Evolutionary conservation across 2,797 vertebrate genomes (phyloP), one percentile per base, ranked within the genome.

Genomic region (Pseudotriccus pelzelni): DNA sequence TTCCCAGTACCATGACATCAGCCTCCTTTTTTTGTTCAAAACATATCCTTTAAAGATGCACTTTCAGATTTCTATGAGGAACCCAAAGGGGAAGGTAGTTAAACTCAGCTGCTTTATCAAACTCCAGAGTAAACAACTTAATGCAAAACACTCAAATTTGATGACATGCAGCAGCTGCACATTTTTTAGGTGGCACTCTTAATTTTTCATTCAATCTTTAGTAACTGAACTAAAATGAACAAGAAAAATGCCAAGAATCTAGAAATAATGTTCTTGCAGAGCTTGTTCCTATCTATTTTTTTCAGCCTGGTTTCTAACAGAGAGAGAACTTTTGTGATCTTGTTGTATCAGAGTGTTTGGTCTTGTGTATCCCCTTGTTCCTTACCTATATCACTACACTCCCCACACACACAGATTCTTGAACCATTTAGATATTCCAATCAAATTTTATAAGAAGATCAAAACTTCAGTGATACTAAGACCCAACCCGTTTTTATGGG

Each of bases 101-200:
- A 46, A 73, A 66, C 49, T 76, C 86, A 82, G 17, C 15, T 90
- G 46, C 64, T 93, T 81, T 92, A 89, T 76, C 74, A 82, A 82
- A 76, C 34, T 87, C 34, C 27, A 73, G 50, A 23, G 72, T 39
- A 93, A 93, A 78, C 43, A 69, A 17, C 43, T 62, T 63, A 24
- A 79, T 50, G 34, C 44, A 89, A 84, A 95, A 44, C 76, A 86
- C 18, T 68, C 85, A 62, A 37, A 81, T 84, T 56, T 55, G 50
- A 93, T 73, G 63, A 63, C 85, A 86, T 2, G 6, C 27, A 91
- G 70, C 87, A 94, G 66, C 80, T 93, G 83, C 62, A 80, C 32
- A 63, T 63, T 59, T 90, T 94, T 79, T 17, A 73, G 59, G 44
- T 12, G 1, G 32, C 43, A 79, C 37, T 68, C 19, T 22, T 52